Percentiles rank a stretch among this genome's conserved stretches.
Conservation (phyloP, 2,888 invertebrate species). For the Caradrina clavipalpis region DNA sequence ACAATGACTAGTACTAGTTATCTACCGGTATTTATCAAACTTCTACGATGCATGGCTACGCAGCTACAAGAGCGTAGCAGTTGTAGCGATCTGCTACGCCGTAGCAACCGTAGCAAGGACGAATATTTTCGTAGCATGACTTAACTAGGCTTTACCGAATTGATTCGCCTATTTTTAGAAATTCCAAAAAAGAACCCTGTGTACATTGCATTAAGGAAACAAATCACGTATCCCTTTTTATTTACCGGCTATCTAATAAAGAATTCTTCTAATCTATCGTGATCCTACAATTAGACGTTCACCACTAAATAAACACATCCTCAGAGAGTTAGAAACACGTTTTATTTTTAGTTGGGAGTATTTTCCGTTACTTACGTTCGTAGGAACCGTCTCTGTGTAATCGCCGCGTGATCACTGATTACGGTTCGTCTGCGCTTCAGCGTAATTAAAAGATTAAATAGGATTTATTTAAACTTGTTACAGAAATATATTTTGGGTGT, state of each 20-base stretch:
- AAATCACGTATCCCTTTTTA: neutral
- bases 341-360: conserved; percentile 23
- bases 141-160: neutral
- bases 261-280: conserved; percentile 13
- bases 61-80: neutral
- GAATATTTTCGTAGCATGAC: neutral
- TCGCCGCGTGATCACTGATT: conserved; percentile 38
- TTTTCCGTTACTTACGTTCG: conserved; percentile 30
- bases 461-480: conserved; percentile 6
- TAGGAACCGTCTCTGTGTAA: conserved; percentile 10
- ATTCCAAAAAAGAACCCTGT: neutral
- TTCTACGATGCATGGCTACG: neutral
- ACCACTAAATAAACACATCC: conserved; percentile 38
- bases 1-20: too few species aligned
- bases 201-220: neutral
- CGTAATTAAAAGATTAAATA: conserved; percentile 19
- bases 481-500: neutral
- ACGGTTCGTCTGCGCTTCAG: conserved; percentile 2
- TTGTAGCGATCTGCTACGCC: conserved; percentile 11
- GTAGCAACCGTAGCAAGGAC: conserved; percentile 21
- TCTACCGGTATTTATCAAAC: neutral
- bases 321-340: conserved; percentile 10
- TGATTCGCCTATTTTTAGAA: neutral
- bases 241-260: neutral
- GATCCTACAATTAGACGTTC: conserved; percentile 14